phyloP scores from a whole-genome alignment of 2,113 vertebrate genomes.

The Cynopterus brachyotis region DNA sequence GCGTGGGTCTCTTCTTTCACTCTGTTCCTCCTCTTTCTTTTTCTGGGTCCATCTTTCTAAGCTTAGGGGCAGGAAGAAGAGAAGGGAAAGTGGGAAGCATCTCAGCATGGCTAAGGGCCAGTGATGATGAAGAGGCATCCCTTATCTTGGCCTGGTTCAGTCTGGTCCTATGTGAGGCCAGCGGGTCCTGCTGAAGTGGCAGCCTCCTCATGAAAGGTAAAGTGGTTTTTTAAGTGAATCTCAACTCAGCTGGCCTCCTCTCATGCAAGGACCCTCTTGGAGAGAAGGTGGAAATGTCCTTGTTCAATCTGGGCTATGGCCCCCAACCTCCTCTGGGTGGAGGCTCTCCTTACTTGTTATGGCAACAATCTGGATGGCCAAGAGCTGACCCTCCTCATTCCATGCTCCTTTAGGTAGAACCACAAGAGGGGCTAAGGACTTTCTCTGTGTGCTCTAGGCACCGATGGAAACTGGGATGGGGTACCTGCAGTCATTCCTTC shows the following conservation, averaged over 20 bases:
- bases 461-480: fast-evolving
- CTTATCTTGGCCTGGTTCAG: neutral
- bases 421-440: neutral
- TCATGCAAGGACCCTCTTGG: neutral
- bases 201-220: neutral
- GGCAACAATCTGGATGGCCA: neutral
- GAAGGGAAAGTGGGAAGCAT: neutral
- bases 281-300: neutral
- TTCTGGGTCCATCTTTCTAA: neutral
- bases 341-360: neutral
- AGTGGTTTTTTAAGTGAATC: neutral
- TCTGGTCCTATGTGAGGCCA: neutral
- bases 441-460: neutral
- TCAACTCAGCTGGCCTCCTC: neutral
- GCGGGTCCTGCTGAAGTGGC: neutral
- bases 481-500: neutral
- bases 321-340: neutral
- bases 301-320: neutral
- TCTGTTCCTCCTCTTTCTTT: neutral
- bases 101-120: neutral
- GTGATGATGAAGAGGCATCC: neutral
- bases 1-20: fast-evolving
- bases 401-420: neutral
- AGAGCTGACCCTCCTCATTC: neutral
- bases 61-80: neutral